Base-by-base conservation (phyloP, 2,113 vertebrate genomes). In the Mus pahari region DNA sequence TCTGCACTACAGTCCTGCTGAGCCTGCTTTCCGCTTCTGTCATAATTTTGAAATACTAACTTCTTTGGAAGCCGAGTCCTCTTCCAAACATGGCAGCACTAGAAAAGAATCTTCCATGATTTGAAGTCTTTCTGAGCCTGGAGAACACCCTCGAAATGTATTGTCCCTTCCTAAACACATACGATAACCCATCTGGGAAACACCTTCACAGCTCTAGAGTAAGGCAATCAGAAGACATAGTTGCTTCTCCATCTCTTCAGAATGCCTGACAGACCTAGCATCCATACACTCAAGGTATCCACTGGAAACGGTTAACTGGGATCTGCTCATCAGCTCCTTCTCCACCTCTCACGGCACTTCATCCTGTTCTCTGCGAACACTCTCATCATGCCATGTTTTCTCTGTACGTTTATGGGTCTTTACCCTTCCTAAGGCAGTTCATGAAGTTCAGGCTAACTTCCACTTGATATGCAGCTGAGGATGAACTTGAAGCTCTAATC, bases 21-120 rank as follows among this genome's bases (percentile, higher is more conserved):
- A 97, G 94, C 55, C 86, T 95, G 90, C 93, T 90, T 79, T 94
- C 90, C 42, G 88, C 24, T 94, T 95, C 50, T 96, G 79, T 94
- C 96, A 60, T 89, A 91, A 97, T 92, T 97, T 89, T 95, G 94
- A 97, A 97, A 97, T 96, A 94, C 62, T 89, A 78, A 93, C 71
- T 39, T 97, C 95, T 83, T 89, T 90, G 66, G n/a, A 68, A 95
- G 60, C 73, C 90, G 42, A 95, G 50, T 70, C 66, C 42, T 97
- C 84, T 71, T 94, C 94, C 55, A 93, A 96, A 91, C 92, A 89
- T 33, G 22, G 86, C 48, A 66, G 42, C 70, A 73, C 26, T 75
- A 90, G 50, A 31, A 97, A 93, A 94, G 96, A 88, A 94, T 90
- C 92, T 92, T 75, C 90, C 62, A 83, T 74, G 94, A 96, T 89